Evolutionary conservation across 1,140 invertebrate genomes (phyloP), one percentile per base, ranked within the genome.

Genomic region (Dysdera silvatica): DNA sequence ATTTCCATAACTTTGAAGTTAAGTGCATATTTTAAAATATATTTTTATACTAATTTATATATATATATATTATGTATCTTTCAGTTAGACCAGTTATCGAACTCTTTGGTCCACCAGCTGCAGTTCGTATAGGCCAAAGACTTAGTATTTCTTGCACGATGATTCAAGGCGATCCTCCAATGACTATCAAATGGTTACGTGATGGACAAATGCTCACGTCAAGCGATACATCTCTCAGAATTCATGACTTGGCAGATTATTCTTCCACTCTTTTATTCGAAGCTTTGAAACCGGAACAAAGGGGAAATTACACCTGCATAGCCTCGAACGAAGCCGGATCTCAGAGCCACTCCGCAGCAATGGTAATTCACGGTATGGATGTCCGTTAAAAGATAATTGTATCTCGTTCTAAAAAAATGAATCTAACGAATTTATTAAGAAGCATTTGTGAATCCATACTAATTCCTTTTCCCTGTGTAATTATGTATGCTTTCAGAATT

Each of bases 141-240:
- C 88, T 88, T 51, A 83, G 87, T 70, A 85, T 88, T 71, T 84
- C 89, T 68, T 92, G 89, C 79, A 87, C 87, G 68, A 87, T 91
- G 69, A 87, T 85, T 75, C 83, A 84, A 70, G 87, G 87, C 68
- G 87, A 88, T 77, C 82, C 83, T 66, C 89, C 89, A 1, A 76
- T 89, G 24, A 81, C 81, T 68, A 83, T 88, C 73, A 80, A 81
- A 74, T 89, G 87, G 86, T 81, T 87, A 53, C 87, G 88, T 80
- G 86, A 88, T 74, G 84, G 82, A 70, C 80, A 81, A 69, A 80
- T 82, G 43, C 73, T 87, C 7, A 23, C 29, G n/a, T n/a, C n/a
- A n/a, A 31, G 56, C 16, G 52, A 62, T 18, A 41, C 45, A 10
- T 61, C 64, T 20, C 26, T 69, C 31, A 26, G 41, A 18, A 47